Percentiles rank a stretch among this genome's conserved stretches.
These are phyloP conservation scores for Cryptotis parvus DNA, from an alignment of 2,113 vertebrate genomes.

Conservation along the genomic window DNA sequence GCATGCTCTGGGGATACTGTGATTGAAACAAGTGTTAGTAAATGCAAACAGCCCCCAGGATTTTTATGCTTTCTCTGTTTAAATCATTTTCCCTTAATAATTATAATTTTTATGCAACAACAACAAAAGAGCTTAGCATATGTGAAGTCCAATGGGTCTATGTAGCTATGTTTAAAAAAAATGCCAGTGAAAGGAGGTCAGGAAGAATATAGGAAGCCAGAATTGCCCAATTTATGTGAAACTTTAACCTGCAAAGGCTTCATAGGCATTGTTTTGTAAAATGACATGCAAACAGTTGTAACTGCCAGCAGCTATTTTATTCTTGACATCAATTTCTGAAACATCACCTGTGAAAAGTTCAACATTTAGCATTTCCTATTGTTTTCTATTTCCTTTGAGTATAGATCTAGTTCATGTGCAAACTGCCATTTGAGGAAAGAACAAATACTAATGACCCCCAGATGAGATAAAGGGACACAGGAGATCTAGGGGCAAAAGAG, in stretches of 20 bases:
- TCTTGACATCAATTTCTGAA: conserved; percentile 80
- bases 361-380: conserved; percentile 77
- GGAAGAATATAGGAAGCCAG: background rate
- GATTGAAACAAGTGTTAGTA: conserved; percentile 19
- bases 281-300: conserved; percentile 78
- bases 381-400: conserved; percentile 62
- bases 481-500: background rate
- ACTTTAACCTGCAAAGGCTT: conserved; percentile 66
- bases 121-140: background rate
- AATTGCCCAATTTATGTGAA: conserved; percentile 63
- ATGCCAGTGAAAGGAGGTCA: conserved; percentile 40
- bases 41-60: background rate
- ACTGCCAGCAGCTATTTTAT: conserved; percentile 75
- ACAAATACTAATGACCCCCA: conserved; percentile 55
- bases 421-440: conserved; percentile 57
- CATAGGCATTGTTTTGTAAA: conserved; percentile 74
- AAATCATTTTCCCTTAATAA: conserved; percentile 24
- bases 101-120: conserved; percentile 9
- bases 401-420: conserved; percentile 45
- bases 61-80: conserved; percentile 3
- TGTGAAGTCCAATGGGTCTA: background rate
- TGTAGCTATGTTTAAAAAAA: conserved; percentile 15
- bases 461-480: background rate
- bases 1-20: background rate
- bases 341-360: conserved; percentile 81